Base-by-base conservation (phyloP, 2,888 invertebrate species). In the Pegoplata infirma region DNA sequence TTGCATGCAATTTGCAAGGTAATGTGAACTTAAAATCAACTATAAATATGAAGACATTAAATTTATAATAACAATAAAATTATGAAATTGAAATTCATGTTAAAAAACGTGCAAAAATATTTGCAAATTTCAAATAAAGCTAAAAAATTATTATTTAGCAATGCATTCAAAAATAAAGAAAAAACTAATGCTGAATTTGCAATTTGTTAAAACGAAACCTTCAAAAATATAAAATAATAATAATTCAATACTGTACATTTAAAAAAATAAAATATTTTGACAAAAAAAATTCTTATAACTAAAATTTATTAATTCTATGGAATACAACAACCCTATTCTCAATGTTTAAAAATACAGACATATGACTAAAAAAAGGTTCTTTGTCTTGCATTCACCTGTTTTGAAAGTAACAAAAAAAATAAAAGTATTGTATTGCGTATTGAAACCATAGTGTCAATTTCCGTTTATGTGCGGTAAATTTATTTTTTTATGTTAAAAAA, bases 111-210 rank as follows among this genome's bases (percentile, higher is more conserved):
- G 75, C 79, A 51, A 61, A 78, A 40, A 56, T 79, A 67, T 63
- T 75, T 71, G 51, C 36, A 63, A 76, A 72, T 74, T 53, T 32
- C 46, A 64, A 55, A 72, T 76, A 79, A 53, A 78, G 68, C 51
- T 58, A 74, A 74, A 75, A 68, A 21, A 17, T 46, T 14, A n/a
- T n/a, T n/a, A 47, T 55, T 61, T 69, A 59, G 55, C 59, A 68
- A 56, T 67, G 58, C 73, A 74, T 28, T 61, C n/a, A n/a, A n/a
- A n/a, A n/a, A n/a, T n/a, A n/a, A n/a, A n/a, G n/a, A n/a, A n/a
- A 55, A 46, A 74, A 59, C 68, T 78, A 80, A 69, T 81, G 76
- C 79, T 80, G 71, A 79, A 80, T 81, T 76, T 77, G 76, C 78
- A 79, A 80, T 74, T 76, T 68, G 17, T 12, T 12, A 58, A 44